phyloP scores from a whole-genome alignment of 2,797 vertebrate species.

The Centroberyx gerrardi region DNA sequence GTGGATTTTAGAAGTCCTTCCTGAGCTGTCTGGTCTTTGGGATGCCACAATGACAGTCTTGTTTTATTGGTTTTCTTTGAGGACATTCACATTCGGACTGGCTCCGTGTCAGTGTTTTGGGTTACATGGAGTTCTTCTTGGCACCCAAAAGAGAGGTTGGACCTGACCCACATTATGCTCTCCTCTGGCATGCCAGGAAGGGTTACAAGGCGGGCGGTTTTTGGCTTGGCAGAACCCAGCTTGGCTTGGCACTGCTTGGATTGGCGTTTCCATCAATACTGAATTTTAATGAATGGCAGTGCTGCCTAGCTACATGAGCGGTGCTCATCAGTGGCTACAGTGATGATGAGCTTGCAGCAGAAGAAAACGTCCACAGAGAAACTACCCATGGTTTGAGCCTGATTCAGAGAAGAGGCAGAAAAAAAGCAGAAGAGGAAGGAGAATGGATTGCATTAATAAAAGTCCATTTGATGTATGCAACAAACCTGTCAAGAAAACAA shows the following conservation, averaged over 20 bases:
- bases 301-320: constrained; percentile 47
- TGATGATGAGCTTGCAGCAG: constrained; percentile 52
- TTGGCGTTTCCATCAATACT: constrained; percentile 78
- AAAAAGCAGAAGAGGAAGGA: constrained; percentile 12
- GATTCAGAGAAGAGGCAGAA: constrained; percentile 20
- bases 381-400: constrained; percentile 13
- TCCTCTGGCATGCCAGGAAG: constrained; percentile 72
- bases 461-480: background rate
- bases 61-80: constrained; percentile 84
- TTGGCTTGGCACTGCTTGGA: constrained; percentile 74
- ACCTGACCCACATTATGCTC: constrained; percentile 75
- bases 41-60: constrained; percentile 84
- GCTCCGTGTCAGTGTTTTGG: constrained; percentile 78
- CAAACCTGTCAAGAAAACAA: background rate
- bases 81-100: constrained; percentile 81
- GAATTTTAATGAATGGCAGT: constrained; percentile 76
- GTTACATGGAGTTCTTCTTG: constrained; percentile 84
- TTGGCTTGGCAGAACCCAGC: constrained; percentile 75
- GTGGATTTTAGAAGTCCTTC: constrained; percentile 64
- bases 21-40: constrained; percentile 66
- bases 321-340: constrained; percentile 63
- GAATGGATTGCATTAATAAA: background rate
- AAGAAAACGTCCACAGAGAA: constrained; percentile 29
- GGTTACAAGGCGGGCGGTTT: constrained; percentile 79
- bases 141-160: constrained; percentile 78